Evolutionary conservation across 2,113 vertebrate species (phyloP), one percentile per base, ranked within the genome.

Genomic region (Ploceus nigricollis): DNA sequence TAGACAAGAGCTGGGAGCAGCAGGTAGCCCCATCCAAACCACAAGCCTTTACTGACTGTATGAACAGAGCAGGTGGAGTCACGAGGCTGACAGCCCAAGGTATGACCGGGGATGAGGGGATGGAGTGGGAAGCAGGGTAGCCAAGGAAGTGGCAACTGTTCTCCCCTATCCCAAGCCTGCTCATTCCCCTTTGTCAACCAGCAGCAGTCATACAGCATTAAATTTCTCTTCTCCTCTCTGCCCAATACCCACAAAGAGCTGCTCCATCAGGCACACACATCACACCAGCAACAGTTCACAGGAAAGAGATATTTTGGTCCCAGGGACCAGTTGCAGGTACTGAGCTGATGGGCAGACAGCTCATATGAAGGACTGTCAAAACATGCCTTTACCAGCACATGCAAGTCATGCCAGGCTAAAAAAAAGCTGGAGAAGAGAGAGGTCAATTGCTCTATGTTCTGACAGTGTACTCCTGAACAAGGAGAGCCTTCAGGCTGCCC

Each of bases 361-460:
- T 82, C 6, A 2, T 20, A 15, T 7, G 22, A 76, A 48, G n/a
- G n/a, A 31, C 22, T 60, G 60, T 23, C 47, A 87, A 80, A 71
- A 71, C 6, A 6, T 11, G 40, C 28, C n/a, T 35, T 87, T 53
- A 53, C 23, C 33, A 42, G 35, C 25, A 68, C 15, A 22, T 17
- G 53, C 18, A 63, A 10, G 7, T 56, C 51, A 66, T 53, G 6
- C 15, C 27, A 39, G 13, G 12, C 14, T 66, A 12, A n/a, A 66
- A 80, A 39, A 31, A n/a, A 17, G 18, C 16, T 88, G 39, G 28
- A 44, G 13, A 82, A 86, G 12, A 66, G 9, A 19, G 5, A 25
- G 3, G 25, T n/a, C 1, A 2, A 8, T 17, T 63, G 9, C 9
- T 44, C 13, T 11, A 1, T 20, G 35, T 60, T 25, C 68, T 35